Percentiles rank a stretch among this genome's conserved stretches.
These are phyloP conservation scores for Peromyscus leucopus DNA, from an alignment of 2,113 vertebrate genomes.

Conservation along the genomic window DNA sequence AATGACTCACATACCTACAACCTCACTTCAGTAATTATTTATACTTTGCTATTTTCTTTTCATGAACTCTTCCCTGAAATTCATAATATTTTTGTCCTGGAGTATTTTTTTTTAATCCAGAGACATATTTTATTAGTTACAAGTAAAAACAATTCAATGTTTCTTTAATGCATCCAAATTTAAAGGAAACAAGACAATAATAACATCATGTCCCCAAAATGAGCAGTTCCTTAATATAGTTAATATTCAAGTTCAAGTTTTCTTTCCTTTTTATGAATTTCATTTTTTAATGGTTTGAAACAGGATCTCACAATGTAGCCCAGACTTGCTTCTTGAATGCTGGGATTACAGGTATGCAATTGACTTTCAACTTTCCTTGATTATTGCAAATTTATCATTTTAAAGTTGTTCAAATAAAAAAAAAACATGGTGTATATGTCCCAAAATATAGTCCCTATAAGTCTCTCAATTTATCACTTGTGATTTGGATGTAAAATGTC, in stretches of 20 bases:
- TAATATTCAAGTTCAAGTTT: constrained; percentile 6
- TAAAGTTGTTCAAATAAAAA: constrained; percentile 34
- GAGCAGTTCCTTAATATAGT: background rate
- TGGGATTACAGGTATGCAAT: too few relatives aligned
- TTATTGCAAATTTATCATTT: background rate
- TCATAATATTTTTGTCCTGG: background rate
- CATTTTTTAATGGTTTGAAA: background rate
- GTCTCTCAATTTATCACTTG: background rate
- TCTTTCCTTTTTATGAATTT: background rate
- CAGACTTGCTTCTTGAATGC: background rate
- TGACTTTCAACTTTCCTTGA: background rate
- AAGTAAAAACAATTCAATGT: background rate
- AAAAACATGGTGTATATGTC: background rate
- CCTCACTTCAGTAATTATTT: background rate
- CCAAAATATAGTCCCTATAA: background rate
- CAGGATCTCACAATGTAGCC: background rate
- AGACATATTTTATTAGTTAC: background rate
- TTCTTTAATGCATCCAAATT: background rate
- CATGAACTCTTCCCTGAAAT: background rate
- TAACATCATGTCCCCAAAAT: background rate
- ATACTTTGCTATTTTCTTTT: background rate
- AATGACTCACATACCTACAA: background rate
- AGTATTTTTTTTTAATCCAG: background rate
- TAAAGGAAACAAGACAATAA: background rate
- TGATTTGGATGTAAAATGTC: background rate